A percentile compares a stretch with the other conserved stretches of the same genome.
These are phyloP conservation scores for Gobio gobio DNA, from an alignment of 2,113 vertebrate genomes.

Conservation along the genomic window DNA sequence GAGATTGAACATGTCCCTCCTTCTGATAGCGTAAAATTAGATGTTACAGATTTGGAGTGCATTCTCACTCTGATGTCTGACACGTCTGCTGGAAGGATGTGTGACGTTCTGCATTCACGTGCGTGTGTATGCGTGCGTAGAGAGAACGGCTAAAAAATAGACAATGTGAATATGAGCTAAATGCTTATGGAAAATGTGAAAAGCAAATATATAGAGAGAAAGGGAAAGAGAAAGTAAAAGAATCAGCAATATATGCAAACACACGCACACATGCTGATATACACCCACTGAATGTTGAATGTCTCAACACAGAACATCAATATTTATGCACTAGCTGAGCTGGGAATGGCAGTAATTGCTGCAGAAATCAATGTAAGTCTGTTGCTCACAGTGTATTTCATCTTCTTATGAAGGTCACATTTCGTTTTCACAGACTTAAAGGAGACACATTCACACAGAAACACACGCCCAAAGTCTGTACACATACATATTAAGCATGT, in stretches of 20 bases:
- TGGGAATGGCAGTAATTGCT: conserved; percentile 70
- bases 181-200: background rate
- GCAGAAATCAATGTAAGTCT: conserved; percentile 72
- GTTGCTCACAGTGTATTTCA: conserved; percentile 70
- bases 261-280: conserved; percentile 52
- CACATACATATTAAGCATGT: background rate
- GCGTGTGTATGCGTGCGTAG: background rate
- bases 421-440: conserved; percentile 60
- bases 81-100: conserved; percentile 46
- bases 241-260: background rate
- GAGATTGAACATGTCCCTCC: conserved; percentile 62
- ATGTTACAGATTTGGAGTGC: conserved; percentile 62
- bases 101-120: background rate
- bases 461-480: conserved; percentile 21
- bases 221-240: conserved; percentile 9
- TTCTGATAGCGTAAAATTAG: conserved; percentile 64
- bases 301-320: conserved; percentile 67
- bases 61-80: conserved; percentile 58
- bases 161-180: conserved; percentile 6
- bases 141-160: background rate
- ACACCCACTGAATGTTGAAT: conserved; percentile 41
- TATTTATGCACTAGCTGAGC: conserved; percentile 71
- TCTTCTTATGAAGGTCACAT: conserved; percentile 75
- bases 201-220: conserved; percentile 32
- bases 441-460: conserved; percentile 31